Evolutionary conservation across 2,113 vertebrate species (phyloP), one percentile per base, ranked within the genome.

Genomic region (Speoplatyrhinus poulsoni): DNA sequence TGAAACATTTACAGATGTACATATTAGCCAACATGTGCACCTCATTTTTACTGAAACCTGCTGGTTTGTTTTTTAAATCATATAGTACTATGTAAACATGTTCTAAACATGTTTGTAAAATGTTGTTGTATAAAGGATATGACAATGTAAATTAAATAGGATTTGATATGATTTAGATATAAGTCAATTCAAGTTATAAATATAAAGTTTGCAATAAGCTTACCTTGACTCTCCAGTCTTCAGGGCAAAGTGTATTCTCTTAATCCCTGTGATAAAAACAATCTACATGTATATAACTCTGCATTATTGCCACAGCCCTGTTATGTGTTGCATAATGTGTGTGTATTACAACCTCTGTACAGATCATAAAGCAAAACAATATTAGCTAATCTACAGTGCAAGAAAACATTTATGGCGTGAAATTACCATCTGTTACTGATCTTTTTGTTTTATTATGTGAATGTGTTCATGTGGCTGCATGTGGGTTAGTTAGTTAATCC

Each of bases 211-310:
- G 46, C 50, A 62, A 54, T 58, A 56, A 46, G 56, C 87, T 85
- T 87, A 90, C 89, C 89, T 82, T 12, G 36, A 32, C 67, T 78
- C 26, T 76, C 16, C 46, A 4, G 0, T 36, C 68, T 46, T 58
- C 67, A 36, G 58, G 55, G 62, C 56, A 60, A 78, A 69, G 65
- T 69, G 58, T 57, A 65, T 26, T 13, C 49, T 53, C 59, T 36
- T 9, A 48, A 60, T 78, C 68, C 47, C 68, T 66, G 50, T 6
- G 1, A 12, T 12, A 12, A 7, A 64, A 76, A 41, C 36, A 41
- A 41, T 41, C 26, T 26, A 26, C 26, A 26, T 26, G 26, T 26
- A 7, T 41, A 41, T 41, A 41, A 41, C 36, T 41, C 4, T 3
- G 4, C 36, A 41, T 41, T 41, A 41, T 41, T 41, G 36, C 36